These are phyloP conservation scores for Cranoglanis bouderius DNA, from an alignment of 2,113 vertebrate genomes.

Conservation along the genomic window DNA sequence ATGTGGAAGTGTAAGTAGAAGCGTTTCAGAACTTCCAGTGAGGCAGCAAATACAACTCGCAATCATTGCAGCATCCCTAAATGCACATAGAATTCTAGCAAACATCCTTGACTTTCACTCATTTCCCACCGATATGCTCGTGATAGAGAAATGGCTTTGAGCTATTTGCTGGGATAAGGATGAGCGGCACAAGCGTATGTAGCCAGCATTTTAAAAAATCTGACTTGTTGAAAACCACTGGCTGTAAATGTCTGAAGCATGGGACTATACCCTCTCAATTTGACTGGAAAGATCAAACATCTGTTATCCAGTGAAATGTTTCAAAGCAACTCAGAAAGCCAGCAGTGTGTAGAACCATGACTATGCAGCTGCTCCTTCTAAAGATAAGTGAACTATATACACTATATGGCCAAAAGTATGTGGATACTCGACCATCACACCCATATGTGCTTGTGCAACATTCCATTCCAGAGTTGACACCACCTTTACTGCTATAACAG, in stretches of 20 bases:
- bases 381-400: neutral
- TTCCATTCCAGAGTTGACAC: neutral
- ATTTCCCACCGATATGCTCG: neutral
- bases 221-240: neutral
- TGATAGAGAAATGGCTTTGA: neutral
- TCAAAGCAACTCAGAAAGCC: neutral
- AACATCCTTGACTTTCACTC: neutral
- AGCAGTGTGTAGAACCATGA: neutral
- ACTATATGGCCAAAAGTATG: neutral
- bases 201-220: conserved; percentile 3
- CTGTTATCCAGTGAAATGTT: neutral
- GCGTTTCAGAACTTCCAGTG: neutral
- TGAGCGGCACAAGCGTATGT: neutral
- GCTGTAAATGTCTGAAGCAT: neutral
- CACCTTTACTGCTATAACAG: neutral
- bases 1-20: neutral
- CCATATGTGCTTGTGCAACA: neutral
- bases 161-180: neutral
- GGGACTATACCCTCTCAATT: neutral
- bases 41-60: neutral
- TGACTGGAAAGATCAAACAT: neutral
- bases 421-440: neutral
- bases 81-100: neutral
- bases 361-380: neutral
- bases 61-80: neutral